Base-by-base conservation (phyloP, 2,797 vertebrate genomes). In the Gobionotothen gibberifrons region DNA sequence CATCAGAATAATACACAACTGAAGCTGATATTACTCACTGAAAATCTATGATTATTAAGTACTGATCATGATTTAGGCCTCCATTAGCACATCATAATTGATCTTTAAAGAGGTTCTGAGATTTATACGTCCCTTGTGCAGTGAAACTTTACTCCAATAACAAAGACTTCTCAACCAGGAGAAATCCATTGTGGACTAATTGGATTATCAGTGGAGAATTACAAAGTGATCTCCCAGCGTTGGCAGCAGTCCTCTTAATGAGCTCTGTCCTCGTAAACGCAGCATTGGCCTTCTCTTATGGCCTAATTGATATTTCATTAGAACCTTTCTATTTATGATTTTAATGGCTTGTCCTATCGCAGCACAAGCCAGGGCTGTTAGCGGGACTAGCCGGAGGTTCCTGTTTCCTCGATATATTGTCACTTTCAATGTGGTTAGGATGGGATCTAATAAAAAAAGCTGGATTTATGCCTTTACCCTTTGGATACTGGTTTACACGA, bases 291-390 rank as follows among this genome's bases (percentile, higher is more conserved):
- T 84, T 92, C 81, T 91, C 90, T 89, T 91, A 88, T 16, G 59
- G 84, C 87, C 90, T 94, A 94, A 94, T 93, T 94, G 93, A 93
- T 93, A 91, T 93, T 94, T 94, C 90, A 94, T 93, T 93, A 91
- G 81, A 87, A 92, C 84, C 85, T 91, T 86, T 90, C 90, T 89
- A 91, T 94, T 93, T 89, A 91, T 91, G 91, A 90, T 91, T 89
- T 93, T 88, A 92, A 93, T 78, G 85, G 81, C 87, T 79, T 76
- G 84, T 91, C 85, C 87, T 81, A 75, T 87, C 78, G 29, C 65
- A 52, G 78, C 65, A 74, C 78, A 81, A 82, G 60, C 53, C 69
- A 61, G 69, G 70, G 79, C 66, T 75, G 72, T 83, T 87, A 81
- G 80, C 39, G 8, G 78, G 82, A 69, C 74, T 81, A 66, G 72